These are phyloP conservation scores for Drosophila mayaguana DNA, from an alignment of 2,888 invertebrate species.

Conservation along the genomic window DNA sequence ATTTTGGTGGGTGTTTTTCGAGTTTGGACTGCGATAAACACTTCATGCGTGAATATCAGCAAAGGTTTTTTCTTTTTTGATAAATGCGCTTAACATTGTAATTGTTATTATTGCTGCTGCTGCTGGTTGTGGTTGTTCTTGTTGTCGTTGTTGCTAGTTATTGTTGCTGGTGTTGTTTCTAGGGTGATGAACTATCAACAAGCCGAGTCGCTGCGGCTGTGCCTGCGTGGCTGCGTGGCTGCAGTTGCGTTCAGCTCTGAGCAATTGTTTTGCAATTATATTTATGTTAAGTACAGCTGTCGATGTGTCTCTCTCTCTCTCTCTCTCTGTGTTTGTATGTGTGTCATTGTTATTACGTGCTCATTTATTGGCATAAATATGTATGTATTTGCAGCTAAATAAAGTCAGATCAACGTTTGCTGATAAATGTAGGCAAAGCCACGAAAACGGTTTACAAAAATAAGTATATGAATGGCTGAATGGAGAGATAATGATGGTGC, in stretches of 20 bases:
- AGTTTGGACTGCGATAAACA: slow-evolving; percentile 76
- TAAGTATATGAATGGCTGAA: background rate
- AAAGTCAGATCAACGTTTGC: slow-evolving; percentile 67
- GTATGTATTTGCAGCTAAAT: slow-evolving; percentile 52
- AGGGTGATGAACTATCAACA: slow-evolving; percentile 68
- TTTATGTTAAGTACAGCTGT: slow-evolving; percentile 50
- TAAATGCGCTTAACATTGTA: slow-evolving; percentile 65
- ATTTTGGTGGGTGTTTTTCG: slow-evolving; percentile 70
- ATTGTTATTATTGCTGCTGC: slow-evolving; percentile 41
- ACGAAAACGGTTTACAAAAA: slow-evolving; percentile 55
- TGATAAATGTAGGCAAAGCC: slow-evolving; percentile 64
- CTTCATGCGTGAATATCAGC: slow-evolving; percentile 82
- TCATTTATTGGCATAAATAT: slow-evolving; percentile 73
- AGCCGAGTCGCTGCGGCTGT: slow-evolving; percentile 14
- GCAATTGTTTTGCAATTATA: slow-evolving; percentile 74
- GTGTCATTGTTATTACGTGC: slow-evolving; percentile 73
- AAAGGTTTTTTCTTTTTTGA: slow-evolving; percentile 53
- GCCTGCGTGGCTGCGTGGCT: slow-evolving; percentile 18
- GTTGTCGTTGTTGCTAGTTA: slow-evolving; percentile 36
- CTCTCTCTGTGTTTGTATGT: slow-evolving; percentile 35
- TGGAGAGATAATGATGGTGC: no score
- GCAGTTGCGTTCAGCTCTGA: slow-evolving; percentile 28
- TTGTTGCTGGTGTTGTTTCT: slow-evolving; percentile 21
- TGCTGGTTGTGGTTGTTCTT: background rate
- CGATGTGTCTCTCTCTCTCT: slow-evolving; percentile 3